Evolutionary conservation across 2,113 vertebrate species (phyloP), one percentile per base, ranked within the genome.

Genomic region (Tenebrosternarchus preto): DNA sequence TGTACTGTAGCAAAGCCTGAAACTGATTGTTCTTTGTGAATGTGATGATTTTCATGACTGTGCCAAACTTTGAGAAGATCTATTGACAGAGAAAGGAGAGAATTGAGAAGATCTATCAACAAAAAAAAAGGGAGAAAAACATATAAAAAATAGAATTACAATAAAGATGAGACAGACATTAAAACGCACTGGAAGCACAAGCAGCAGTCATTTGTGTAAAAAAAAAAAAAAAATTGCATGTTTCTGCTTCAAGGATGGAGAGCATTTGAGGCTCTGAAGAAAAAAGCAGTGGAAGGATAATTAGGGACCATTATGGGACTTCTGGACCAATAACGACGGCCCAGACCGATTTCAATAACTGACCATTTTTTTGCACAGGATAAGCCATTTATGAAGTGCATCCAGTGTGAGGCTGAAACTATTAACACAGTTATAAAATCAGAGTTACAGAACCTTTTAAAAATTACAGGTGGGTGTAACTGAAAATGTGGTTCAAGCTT

Each of bases 11-110:
- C 73, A 99, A 94, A 77, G 97, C 97, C 93, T 99, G 97, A 90
- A 98, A 99, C 90, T 99, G 97, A 91, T 98, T 99, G 91, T 99
- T 99, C 94, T 98, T 99, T 84, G 97, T 99, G 89, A 98, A 99
- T 46, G 97, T 99, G 91, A 99, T 98, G 91, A 99, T 98, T 94
- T 99, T 99, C 95, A 99, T 91, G 66, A 99, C 97, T 84, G 97
- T 96, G 88, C 97, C 97, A 91, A 98, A 99, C 88, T 99, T 99
- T 79, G 98, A 98, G 89, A 99, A 99, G 91, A 99, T 98, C 98
- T 96, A 91, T 87, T 91, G 88, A 88, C 81, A 90, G 46, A 90
- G 80, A 80, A 84, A 83, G 79, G 63, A 76, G 81, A 77, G 39
- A 75, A 80, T 81, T 59, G 84, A 81, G 2, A 76, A 68, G 15